A percentile compares a stretch with the other conserved stretches of the same genome.
phyloP scores from a whole-genome alignment of 2,888 invertebrate genomes.

The Caenorhabditis drosophilae region DNA sequence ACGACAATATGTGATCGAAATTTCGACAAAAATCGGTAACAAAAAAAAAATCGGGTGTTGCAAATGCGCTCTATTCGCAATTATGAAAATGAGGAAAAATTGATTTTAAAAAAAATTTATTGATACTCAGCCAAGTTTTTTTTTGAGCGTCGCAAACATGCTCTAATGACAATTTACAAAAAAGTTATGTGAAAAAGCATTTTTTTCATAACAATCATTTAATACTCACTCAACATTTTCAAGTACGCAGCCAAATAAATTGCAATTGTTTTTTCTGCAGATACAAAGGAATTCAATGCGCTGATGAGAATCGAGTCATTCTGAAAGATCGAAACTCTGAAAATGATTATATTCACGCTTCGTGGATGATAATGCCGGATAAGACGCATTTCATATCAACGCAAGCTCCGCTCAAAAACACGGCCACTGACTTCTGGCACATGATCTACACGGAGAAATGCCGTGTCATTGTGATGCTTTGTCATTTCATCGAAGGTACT shows the following conservation, averaged over 20 bases:
- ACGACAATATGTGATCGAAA: conserved; percentile 9
- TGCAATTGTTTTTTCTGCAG: too few relatives aligned
- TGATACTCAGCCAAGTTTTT: too few relatives aligned
- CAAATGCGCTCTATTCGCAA: neutral
- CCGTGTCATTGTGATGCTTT: conserved; percentile 31
- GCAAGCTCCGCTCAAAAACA: conserved; percentile 28
- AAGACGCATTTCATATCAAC: conserved; percentile 30
- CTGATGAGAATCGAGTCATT: conserved; percentile 31
- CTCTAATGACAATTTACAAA: too few relatives aligned
- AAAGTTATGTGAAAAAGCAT: too few relatives aligned
- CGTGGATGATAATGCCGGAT: conserved; percentile 37
- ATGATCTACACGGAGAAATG: conserved; percentile 38
- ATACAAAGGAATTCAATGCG: conserved; percentile 22
- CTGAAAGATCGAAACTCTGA: conserved; percentile 19
- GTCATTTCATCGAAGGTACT: conserved; percentile 19
- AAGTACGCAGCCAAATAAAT: too few relatives aligned
- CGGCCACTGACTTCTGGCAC: conserved; percentile 35
- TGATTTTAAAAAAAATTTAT: too few relatives aligned
- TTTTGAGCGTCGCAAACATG: too few relatives aligned
- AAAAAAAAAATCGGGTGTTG: neutral
- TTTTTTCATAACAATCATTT: too few relatives aligned
- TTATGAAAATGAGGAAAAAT: too few relatives aligned
- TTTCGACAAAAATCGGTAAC: conserved; percentile 26
- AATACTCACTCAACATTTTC: too few relatives aligned
- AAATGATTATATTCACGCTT: conserved; percentile 38